These are phyloP conservation scores for Sebastes baramenuke DNA, from an alignment of 2,797 vertebrate genomes.

Conservation along the genomic window DNA sequence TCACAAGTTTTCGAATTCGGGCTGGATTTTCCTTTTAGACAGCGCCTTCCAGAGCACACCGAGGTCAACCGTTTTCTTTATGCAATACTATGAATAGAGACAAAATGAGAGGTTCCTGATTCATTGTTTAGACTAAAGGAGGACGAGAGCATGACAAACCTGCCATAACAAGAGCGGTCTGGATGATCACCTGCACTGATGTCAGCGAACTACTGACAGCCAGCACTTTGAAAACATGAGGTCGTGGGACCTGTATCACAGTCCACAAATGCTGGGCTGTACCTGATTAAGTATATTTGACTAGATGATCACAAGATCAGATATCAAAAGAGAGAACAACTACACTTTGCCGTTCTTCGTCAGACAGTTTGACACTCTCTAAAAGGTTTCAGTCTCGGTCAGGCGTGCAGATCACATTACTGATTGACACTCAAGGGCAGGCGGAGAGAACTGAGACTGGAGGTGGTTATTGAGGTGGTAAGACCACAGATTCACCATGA, in stretches of 20 bases:
- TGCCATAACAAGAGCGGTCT: slow-evolving; percentile 40
- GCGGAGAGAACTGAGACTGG: not conserved
- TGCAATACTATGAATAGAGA: slow-evolving; percentile 22
- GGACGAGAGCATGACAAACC: slow-evolving; percentile 26
- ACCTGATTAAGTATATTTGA: slow-evolving; percentile 18
- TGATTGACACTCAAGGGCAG: slow-evolving; percentile 3
- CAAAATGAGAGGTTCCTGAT: slow-evolving; percentile 38
- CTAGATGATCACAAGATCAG: slow-evolving; percentile 2
- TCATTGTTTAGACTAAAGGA: slow-evolving; percentile 41
- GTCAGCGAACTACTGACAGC: slow-evolving; percentile 52
- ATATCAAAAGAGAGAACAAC: slow-evolving; percentile 17
- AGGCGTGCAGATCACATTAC: slow-evolving; percentile 30
- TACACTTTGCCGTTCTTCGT: slow-evolving; percentile 21
- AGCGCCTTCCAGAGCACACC: not conserved
- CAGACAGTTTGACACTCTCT: slow-evolving; percentile 16
- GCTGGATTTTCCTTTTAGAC: not conserved
- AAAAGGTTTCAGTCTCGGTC: slow-evolving; percentile 3
- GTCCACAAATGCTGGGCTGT: not conserved
- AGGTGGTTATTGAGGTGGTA: not conserved
- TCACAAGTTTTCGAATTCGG: not conserved
- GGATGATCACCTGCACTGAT: slow-evolving; percentile 42
- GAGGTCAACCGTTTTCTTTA: slow-evolving; percentile 10
- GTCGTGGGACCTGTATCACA: slow-evolving; percentile 12
- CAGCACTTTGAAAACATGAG: slow-evolving; percentile 34
- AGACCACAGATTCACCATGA: not conserved